Evolutionary conservation across 2,888 invertebrate species (phyloP).

Genomic region (Cepaea hortensis): DNA sequence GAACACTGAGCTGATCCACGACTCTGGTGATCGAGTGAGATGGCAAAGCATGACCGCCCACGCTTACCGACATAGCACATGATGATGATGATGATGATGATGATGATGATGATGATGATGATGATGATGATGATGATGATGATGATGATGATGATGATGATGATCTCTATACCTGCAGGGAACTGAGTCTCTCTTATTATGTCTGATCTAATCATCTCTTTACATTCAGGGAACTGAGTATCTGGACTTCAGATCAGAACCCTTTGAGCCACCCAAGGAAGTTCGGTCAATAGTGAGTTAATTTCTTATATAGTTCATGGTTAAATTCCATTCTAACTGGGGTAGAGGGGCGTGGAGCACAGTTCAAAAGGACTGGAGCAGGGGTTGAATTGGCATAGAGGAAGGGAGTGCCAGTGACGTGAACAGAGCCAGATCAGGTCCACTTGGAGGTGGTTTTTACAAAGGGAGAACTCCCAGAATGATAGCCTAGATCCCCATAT

Average conservation of each 20-base stretch:
- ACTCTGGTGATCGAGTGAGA: too few relatives aligned
- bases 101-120: neutral
- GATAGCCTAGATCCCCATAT: too few relatives aligned
- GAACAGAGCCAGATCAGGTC: too few relatives aligned
- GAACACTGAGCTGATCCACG: too few relatives aligned
- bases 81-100: neutral
- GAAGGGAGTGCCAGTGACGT: too few relatives aligned
- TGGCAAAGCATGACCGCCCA: too few relatives aligned
- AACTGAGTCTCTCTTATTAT: neutral
- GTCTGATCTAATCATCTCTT: neutral
- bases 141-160: neutral
- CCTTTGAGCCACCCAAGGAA: neutral
- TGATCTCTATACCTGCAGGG: neutral
- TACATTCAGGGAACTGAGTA: constrained; percentile 14
- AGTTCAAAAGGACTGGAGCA: too few relatives aligned
- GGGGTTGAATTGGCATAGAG: too few relatives aligned
- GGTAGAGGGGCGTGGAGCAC: too few relatives aligned
- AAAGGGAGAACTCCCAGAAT: too few relatives aligned
- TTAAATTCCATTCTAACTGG: too few relatives aligned
- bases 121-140: neutral
- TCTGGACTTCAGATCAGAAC: constrained; percentile 24
- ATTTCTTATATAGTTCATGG: neutral
- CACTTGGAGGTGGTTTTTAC: too few relatives aligned
- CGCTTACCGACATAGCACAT: neutral
- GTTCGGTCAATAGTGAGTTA: constrained; percentile 16